Percentiles rank a stretch among this genome's conserved stretches.
Evolutionary conservation across 2,113 vertebrate species (phyloP).

Genomic region (Bubo blakistoni): DNA sequence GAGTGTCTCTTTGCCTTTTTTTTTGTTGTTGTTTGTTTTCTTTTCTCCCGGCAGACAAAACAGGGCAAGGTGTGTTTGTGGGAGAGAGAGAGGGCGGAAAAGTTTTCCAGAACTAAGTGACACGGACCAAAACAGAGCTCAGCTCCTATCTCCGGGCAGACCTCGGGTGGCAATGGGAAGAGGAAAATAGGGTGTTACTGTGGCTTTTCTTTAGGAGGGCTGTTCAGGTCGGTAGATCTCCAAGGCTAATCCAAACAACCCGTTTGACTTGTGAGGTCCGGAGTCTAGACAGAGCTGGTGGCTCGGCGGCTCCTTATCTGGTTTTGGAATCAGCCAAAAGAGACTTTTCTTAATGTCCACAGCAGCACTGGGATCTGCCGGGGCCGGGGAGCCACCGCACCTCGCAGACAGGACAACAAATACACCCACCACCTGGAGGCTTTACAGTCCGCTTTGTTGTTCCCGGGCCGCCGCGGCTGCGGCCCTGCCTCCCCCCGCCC

Average conservation of each 20-base stretch:
- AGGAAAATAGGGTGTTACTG: conserved; percentile 70
- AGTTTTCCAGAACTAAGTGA: not conserved
- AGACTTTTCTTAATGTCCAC: conserved; percentile 74
- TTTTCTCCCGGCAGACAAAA: not conserved
- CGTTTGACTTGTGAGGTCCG: conserved; percentile 83
- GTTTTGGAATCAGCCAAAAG: conserved; percentile 79
- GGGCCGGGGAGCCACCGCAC: conserved; percentile 61
- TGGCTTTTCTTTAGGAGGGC: conserved; percentile 65
- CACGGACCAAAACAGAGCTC: conserved; percentile 9
- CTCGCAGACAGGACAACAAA: conserved; percentile 72
- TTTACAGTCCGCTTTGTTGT: conserved; percentile 73
- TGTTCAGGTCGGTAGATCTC: conserved; percentile 78
- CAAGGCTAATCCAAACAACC: conserved; percentile 83
- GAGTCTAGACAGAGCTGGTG: conserved; percentile 84
- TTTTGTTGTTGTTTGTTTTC: not conserved
- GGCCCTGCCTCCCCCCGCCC: not conserved
- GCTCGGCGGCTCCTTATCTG: conserved; percentile 84
- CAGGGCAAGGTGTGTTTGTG: not conserved
- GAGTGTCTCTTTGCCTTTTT: not conserved
- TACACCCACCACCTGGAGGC: conserved; percentile 72
- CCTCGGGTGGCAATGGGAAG: conserved; percentile 22
- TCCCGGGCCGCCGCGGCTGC: not conserved
- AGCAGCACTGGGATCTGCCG: conserved; percentile 62
- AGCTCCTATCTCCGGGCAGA: not conserved
- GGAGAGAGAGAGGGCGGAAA: not conserved